Conservation (phyloP, 2,113 vertebrate species). For the Pachycephala philippinensis region DNA sequence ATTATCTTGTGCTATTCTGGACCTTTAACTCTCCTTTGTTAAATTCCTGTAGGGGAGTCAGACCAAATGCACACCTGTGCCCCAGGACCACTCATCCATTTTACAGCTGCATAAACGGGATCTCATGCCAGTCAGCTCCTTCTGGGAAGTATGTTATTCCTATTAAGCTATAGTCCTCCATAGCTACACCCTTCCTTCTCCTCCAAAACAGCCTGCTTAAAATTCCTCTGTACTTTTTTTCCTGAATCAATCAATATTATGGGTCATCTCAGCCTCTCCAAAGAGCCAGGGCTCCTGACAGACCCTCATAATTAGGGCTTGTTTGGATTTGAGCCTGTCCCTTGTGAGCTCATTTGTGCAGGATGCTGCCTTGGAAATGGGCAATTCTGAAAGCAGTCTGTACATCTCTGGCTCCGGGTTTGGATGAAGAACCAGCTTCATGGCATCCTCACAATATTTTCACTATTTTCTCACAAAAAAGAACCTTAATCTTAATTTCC, state of each 20-base stretch:
- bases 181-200: background rate
- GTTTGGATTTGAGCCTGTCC: background rate
- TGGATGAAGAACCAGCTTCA: background rate
- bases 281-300: background rate
- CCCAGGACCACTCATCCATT: background rate
- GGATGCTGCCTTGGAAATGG: background rate
- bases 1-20: background rate
- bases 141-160: background rate
- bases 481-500: background rate
- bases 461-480: background rate
- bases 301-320: background rate
- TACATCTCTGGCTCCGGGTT: background rate
- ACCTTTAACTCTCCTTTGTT: background rate
- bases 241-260: background rate
- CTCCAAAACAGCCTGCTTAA: background rate
- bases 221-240: background rate
- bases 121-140: background rate
- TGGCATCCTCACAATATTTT: background rate
- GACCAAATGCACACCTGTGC: background rate
- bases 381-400: background rate
- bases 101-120: background rate
- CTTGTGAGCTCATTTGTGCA: conserved; percentile 36
- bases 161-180: background rate
- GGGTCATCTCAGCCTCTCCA: background rate
- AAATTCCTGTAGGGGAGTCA: background rate